phyloP scores from a whole-genome alignment of 2,113 vertebrate genomes.

The Tylochromis polylepis region DNA sequence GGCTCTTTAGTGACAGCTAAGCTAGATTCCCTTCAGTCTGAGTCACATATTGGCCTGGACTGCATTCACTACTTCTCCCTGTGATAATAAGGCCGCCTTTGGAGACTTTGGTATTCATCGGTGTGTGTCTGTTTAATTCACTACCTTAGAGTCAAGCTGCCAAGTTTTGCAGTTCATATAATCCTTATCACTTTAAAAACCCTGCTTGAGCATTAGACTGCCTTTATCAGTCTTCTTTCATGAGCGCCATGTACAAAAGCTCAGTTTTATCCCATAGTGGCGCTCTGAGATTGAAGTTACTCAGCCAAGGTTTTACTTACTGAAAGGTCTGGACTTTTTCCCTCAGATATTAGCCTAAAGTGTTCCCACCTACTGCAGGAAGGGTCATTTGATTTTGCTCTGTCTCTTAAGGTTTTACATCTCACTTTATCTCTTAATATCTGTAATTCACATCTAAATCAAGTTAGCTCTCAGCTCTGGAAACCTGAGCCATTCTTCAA shows the following conservation, averaged over 20 bases:
- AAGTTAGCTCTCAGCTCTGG: conserved; percentile 2
- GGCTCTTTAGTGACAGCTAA: conserved; percentile 55
- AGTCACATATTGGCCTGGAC: conserved; percentile 50
- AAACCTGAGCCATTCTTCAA: neutral
- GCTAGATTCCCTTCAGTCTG: conserved; percentile 53
- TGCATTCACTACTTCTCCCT: conserved; percentile 12
- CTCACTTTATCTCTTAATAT: neutral
- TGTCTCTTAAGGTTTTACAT: neutral
- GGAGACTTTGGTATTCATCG: conserved; percentile 3
- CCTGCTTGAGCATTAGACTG: neutral
- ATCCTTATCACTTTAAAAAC: conserved; percentile 20
- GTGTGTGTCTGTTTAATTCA: conserved; percentile 12
- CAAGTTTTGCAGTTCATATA: conserved; percentile 10
- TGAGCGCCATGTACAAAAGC: conserved; percentile 13
- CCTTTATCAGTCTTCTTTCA: conserved; percentile 11
- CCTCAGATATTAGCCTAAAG: conserved; percentile 8
- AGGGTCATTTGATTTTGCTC: conserved; percentile 7
- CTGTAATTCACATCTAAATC: conserved; percentile 17
- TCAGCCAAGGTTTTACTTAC: conserved; percentile 7
- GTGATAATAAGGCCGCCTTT: conserved; percentile 26
- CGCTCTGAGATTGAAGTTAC: neutral
- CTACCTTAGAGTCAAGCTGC: conserved; percentile 19
- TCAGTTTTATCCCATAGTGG: neutral
- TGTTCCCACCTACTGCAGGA: conserved; percentile 7
- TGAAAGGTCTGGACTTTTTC: neutral